Evolutionary conservation across 2,797 vertebrate genomes (phyloP), one percentile per base, ranked within the genome.

Genomic region (Rhinoraja longicauda): DNA sequence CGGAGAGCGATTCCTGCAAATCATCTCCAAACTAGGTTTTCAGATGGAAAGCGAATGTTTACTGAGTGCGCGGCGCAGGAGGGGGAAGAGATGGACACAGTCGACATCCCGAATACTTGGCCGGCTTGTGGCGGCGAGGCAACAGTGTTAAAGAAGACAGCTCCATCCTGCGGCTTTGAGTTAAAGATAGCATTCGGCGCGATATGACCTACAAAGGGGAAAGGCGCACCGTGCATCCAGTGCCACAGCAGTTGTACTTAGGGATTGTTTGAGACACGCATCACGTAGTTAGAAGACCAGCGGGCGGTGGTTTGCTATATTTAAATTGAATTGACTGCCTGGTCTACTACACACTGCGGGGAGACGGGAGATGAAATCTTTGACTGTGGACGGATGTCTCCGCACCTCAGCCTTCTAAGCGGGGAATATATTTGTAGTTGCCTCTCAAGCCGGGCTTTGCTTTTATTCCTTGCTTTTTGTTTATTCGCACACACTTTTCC

Each of bases 121-220:
- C 64, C 72, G 88, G 36, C 32, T 8, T 10, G 8, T 45, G 39
- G 1, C 84, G 93, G 90, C 93, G 90, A 78, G 78, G 45, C 93
- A 93, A 59, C 21, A 93, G 94, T 94, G 94, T 88, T 45, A 26
- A 93, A 94, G 39, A 94, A 64, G 90, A 93, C 93, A 94, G 93
- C 93, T 95, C 92, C 93, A 59, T 95, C 94, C 93, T 92, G 94
- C 95, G 94, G 94, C 94, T 94, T 96, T 95, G 94, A 64, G 93
- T 94, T 96, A 94, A 95, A 95, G 96, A 96, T 94, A 96, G 96
- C 94, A 88, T 93, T 92, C 67, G 53, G 26, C 70, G 29, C 21
- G 19, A 91, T 26, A 57, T 29, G 36, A 53, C 70, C 70, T 92
- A 53, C 32, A 45, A 73, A 73, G 29, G 19, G 4, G 26, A 75